Conservation (phyloP, 1,140 invertebrate species). For the Capitella teleta region DNA sequence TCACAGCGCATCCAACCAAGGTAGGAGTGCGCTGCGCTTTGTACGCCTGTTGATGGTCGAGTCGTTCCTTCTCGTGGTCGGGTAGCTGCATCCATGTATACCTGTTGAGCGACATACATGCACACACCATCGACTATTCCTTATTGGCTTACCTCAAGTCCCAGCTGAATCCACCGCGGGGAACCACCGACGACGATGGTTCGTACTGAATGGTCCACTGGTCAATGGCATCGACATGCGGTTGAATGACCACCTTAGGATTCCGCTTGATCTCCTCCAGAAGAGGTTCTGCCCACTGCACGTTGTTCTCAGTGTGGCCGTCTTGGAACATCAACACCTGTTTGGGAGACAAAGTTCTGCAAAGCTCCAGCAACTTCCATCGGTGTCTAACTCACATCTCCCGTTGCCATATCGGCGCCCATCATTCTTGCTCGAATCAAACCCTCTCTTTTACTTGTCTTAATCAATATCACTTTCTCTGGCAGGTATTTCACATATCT, state of each 20-base stretch:
- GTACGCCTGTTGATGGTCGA: background rate
- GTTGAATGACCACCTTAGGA: slow-evolving; percentile 52
- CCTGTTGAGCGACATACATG: background rate
- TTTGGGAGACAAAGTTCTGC: background rate
- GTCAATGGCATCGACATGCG: slow-evolving; percentile 11
- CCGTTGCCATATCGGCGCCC: slow-evolving; percentile 69
- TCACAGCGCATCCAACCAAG: slow-evolving; percentile 13
- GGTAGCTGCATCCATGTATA: slow-evolving; percentile 16
- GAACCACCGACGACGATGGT: background rate
- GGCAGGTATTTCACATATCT: slow-evolving; percentile 7
- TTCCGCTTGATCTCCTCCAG: slow-evolving; percentile 78
- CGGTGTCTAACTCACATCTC: slow-evolving; percentile 79
- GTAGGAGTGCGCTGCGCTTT: slow-evolving; percentile 9
- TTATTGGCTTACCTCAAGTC: slow-evolving; percentile 11
- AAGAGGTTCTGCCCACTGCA: slow-evolving; percentile 75
- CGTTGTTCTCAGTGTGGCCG: slow-evolving; percentile 69
- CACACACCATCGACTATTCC: background rate
- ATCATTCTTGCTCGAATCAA: slow-evolving; percentile 78
- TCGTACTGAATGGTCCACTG: slow-evolving; percentile 8
- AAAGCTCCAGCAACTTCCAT: background rate
- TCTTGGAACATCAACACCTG: slow-evolving; percentile 44
- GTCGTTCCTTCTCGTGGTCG: slow-evolving; percentile 8
- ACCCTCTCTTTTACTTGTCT: slow-evolving; percentile 72
- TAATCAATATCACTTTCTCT: slow-evolving; percentile 5
- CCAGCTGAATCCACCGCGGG: slow-evolving; percentile 13